phyloP scores from a whole-genome alignment of 2,888 invertebrate genomes.

The Drosophila yooni region DNA sequence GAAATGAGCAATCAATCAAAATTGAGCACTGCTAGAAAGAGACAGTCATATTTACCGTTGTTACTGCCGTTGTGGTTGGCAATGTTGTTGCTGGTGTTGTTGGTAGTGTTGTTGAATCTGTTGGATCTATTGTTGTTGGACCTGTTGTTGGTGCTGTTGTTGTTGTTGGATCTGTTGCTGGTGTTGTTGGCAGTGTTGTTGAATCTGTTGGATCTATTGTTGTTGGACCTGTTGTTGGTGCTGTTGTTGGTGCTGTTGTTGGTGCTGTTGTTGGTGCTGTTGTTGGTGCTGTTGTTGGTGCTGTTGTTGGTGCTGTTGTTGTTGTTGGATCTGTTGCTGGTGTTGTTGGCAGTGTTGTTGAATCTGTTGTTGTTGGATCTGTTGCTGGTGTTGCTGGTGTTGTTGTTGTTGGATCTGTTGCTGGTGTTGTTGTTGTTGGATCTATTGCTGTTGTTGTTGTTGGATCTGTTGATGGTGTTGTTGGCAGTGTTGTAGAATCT shows the following conservation, averaged over 20 bases:
- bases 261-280: background rate
- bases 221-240: background rate
- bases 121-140: background rate
- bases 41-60: slow-evolving; percentile 8
- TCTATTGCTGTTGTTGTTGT: no score
- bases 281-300: background rate
- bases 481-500: no score
- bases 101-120: background rate
- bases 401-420: no score
- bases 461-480: no score
- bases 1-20: background rate
- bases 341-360: background rate
- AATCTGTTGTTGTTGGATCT: background rate
- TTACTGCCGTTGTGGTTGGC: background rate
- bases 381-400: background rate
- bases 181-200: background rate
- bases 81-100: background rate
- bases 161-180: background rate
- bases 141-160: background rate
- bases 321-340: background rate
- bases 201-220: background rate
- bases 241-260: slow-evolving; percentile 1
- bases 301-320: background rate
- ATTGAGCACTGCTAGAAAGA: background rate
- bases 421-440: no score